These are phyloP conservation scores for Zapornia atra DNA, from an alignment of 2,113 vertebrate genomes.

Conservation along the genomic window DNA sequence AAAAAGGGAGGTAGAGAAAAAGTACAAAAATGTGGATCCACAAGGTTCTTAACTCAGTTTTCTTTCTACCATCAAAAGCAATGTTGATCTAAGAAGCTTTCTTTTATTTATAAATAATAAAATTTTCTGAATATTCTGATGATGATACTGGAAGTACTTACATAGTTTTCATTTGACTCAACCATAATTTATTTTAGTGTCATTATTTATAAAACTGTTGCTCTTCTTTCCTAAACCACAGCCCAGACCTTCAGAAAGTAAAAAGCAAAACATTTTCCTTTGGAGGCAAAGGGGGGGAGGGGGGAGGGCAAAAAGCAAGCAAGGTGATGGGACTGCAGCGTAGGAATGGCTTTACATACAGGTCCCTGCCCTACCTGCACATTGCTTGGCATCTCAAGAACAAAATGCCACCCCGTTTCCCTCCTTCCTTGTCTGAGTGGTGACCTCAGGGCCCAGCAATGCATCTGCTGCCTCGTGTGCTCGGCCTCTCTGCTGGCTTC, in stretches of 20 bases:
- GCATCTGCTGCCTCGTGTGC: neutral
- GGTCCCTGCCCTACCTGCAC: accelerated
- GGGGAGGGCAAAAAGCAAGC: neutral
- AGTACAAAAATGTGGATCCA: neutral
- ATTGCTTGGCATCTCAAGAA: neutral
- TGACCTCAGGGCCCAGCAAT: neutral
- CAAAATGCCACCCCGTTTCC: neutral
- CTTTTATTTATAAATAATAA: neutral
- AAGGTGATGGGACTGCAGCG: neutral
- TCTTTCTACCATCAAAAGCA: neutral
- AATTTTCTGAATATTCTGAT: neutral
- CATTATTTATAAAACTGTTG: neutral
- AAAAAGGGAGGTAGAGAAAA: neutral
- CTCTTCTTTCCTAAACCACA: neutral
- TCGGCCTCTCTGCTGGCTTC: neutral
- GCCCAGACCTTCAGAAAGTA: neutral
- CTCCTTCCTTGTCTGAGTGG: neutral
- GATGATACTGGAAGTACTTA: neutral
- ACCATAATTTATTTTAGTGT: neutral
- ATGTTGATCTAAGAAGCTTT: neutral
- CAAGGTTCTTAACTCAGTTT: neutral
- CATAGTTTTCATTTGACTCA: neutral
- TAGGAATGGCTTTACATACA: neutral
- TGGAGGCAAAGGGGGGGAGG: neutral
- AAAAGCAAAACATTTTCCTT: neutral